Evolutionary conservation across 1,140 invertebrate genomes (phyloP), one percentile per base, ranked within the genome.

Genomic region (Linepithema humile): DNA sequence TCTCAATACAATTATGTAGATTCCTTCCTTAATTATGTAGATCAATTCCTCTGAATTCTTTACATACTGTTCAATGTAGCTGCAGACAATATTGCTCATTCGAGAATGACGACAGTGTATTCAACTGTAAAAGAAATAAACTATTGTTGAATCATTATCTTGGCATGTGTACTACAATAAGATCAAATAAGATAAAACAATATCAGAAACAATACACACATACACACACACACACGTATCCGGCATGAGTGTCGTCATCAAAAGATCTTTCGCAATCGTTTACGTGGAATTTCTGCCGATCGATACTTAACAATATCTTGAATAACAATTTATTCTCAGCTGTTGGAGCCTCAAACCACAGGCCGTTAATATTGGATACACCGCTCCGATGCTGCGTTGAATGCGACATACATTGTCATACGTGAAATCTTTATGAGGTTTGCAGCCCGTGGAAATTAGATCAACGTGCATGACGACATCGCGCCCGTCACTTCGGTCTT

Each of bases 261-360:
- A 35, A n/a, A 70, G 5, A 23, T 20, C 2, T 40, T 23, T 26
- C 32, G 55, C 12, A 55, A 48, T 45, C 15, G 17, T 67, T 38
- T 23, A 3, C 23, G 12, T 3, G 23, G 12, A 15, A 70, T 29
- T 17, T 80, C 23, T 20, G 12, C 17, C 62, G 20, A 69, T 69
- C 62, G 12, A 70, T 80, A 69, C 23, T 53, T 38, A 40, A 26
- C 15, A 20, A 5, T 29, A 2, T 48, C 3, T 3, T 6, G 23
- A 57, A 29, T 55, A 69, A 69, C 32, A 78, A 57, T 43, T 70
- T 69, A 70, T 57, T 20, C 45, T 26, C 10, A n/a, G 15, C 10
- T 17, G 35, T 40, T 2, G 26, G 15, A 4, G 2, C 23, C 29
- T 69, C 26, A 12, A 20, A 57, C 3, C 26, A 4, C 38, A 43